Base-by-base conservation (phyloP, 1,140 invertebrate genomes). In the Bilobella aurantiaca region DNA sequence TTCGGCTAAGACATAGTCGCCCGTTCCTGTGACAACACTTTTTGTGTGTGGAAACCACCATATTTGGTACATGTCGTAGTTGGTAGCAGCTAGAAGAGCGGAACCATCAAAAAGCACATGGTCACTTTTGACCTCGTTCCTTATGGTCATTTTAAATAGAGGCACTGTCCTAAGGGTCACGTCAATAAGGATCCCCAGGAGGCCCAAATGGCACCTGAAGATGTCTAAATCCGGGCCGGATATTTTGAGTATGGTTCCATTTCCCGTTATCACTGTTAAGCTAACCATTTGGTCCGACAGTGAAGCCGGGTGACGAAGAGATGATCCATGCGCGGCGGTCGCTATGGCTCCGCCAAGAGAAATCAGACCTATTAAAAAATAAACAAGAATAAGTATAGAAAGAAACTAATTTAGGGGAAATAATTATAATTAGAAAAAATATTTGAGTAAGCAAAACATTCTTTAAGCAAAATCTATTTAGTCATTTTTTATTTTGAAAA, bases 141-240 rank as follows among this genome's bases (percentile, higher is more conserved):
- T 8, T 28, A 64, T 42, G 5, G 25, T 59, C 57, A 69, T 64
- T 57, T 69, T 69, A 28, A 57, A 69, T 3, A 30, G 30, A 0
- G 68, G 68, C 25, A 66, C 65, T 1, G 65, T 66, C 47, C 57
- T 61, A 3, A 69, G 31, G 12, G 68, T 69, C 5, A 66, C 68
- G 1, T 63, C 49, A 3, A 66, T 58, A 27, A 69, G 64, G 3
- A 65, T 27, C 21, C 68, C 68, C 1, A 69, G 29, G 3, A 69
- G 58, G 0, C 68, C 68, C 18, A 69, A 37, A 62, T 69, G 68
- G 29, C 66, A 34, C 49, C 62, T 25, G 29, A 69, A 66, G 16
- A 57, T 62, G n/a, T 65, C 61, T 2, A 69, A 25, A 12, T 66
- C 68, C n/a, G 56, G 31, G 3, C 57, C 57, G 1, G 12, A 25